phyloP scores from a whole-genome alignment of 2,113 vertebrate species.

The Dipodomys ordii region DNA sequence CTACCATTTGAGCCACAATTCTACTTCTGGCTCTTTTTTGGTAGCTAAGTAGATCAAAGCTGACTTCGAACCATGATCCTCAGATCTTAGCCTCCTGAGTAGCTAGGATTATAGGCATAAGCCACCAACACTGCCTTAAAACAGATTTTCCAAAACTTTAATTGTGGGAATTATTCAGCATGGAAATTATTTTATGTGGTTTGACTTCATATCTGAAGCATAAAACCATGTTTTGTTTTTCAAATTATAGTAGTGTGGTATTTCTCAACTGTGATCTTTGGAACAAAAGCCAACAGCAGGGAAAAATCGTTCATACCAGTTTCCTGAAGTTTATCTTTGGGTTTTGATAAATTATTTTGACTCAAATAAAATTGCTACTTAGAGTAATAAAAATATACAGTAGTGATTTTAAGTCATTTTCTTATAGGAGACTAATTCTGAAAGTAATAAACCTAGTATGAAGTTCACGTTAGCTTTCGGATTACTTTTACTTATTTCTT shows the following conservation, averaged over 20 bases:
- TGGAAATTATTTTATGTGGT: constrained; percentile 6
- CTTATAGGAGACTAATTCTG: neutral
- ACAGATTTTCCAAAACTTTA: neutral
- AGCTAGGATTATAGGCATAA: too few species aligned
- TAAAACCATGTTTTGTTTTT: constrained; percentile 2
- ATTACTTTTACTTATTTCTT: neutral
- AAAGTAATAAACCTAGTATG: constrained; percentile 5
- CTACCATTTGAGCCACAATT: too few species aligned
- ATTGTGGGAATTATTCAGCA: neutral
- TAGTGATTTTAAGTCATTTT: constrained; percentile 5
- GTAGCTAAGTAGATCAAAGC: too few species aligned
- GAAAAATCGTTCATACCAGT: constrained; percentile 82
- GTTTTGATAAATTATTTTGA: too few species aligned
- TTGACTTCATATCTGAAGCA: neutral
- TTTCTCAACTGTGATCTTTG: constrained; percentile 98
- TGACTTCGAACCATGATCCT: too few species aligned
- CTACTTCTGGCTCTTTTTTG: too few species aligned
- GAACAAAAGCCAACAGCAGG: constrained; percentile 96
- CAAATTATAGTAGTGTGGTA: constrained; percentile 80
- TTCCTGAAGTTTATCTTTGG: too few species aligned
- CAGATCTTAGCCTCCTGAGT: too few species aligned
- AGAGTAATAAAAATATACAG: too few species aligned
- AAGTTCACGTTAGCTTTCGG: neutral
- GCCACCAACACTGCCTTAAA: neutral
- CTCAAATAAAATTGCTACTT: too few species aligned